Percentiles rank a stretch among this genome's conserved stretches.
These are phyloP conservation scores for Bradypodion pumilum DNA, from an alignment of 2,797 vertebrate genomes.

Conservation along the genomic window DNA sequence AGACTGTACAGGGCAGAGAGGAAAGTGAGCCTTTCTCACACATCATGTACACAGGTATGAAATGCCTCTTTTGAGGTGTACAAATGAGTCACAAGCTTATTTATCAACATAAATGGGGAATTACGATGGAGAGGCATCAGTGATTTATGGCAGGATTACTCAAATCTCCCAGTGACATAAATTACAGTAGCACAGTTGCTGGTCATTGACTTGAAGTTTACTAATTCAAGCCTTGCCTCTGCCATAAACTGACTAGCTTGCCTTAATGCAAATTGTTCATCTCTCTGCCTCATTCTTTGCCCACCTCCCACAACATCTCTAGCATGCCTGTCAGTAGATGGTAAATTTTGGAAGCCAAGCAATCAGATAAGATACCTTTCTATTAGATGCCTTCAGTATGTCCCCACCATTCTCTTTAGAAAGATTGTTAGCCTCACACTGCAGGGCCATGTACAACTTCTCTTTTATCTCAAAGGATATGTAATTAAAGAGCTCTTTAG, in stretches of 20 bases:
- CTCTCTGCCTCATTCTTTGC: background rate
- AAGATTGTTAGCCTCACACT: background rate
- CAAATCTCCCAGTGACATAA: background rate
- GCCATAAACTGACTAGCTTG: background rate
- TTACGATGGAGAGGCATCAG: background rate
- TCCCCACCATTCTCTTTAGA: background rate
- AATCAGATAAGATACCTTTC: background rate
- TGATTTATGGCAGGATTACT: background rate
- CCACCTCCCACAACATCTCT: background rate
- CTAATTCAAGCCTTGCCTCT: background rate
- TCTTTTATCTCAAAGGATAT: background rate
- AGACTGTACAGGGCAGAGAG: slow-evolving; percentile 84
- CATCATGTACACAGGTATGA: slow-evolving; percentile 82
- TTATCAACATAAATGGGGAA: background rate
- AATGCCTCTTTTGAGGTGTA: background rate
- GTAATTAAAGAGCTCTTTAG: background rate
- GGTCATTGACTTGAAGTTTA: background rate
- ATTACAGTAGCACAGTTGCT: background rate
- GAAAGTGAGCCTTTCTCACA: slow-evolving; percentile 87
- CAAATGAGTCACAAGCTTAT: too few species aligned
- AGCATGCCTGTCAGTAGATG: too few species aligned
- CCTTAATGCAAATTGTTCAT: background rate
- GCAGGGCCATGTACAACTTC: background rate
- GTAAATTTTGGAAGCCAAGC: background rate
- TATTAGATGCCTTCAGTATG: background rate